Conservation (phyloP, 2,113 vertebrate genomes). For the Pimephales promelas region DNA sequence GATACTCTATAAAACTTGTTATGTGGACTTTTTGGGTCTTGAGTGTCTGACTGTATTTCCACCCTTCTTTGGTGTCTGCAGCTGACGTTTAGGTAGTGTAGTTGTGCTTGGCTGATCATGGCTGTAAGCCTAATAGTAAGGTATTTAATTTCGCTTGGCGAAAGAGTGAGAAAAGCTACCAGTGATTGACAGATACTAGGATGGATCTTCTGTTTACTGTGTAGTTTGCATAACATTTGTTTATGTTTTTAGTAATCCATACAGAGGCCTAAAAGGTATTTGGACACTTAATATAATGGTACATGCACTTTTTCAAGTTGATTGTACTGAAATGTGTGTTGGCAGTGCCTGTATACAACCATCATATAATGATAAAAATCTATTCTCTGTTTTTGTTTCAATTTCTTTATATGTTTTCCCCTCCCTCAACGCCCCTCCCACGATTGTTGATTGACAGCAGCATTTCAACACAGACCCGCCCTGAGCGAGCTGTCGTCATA, state of each 20-base stretch:
- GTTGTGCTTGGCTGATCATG: conserved; percentile 61
- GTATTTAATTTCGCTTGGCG: conserved; percentile 65
- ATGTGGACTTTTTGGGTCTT: conserved; percentile 1
- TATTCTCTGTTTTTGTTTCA: no score
- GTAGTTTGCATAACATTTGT: conserved; percentile 27
- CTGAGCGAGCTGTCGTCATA: no score
- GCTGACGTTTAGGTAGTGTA: not conserved
- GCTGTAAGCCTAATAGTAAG: conserved; percentile 59
- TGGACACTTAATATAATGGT: no score
- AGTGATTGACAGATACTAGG: conserved; percentile 9
- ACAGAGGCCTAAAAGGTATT: not conserved
- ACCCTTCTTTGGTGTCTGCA: not conserved
- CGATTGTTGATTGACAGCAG: no score
- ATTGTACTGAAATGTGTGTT: no score
- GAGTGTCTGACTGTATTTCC: not conserved
- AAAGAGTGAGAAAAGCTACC: conserved; percentile 54
- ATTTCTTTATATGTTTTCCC: no score
- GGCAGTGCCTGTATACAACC: no score
- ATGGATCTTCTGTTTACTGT: conserved; percentile 17
- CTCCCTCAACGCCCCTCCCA: no score
- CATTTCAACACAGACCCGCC: no score
- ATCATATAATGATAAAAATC: no score
- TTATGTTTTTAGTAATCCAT: conserved; percentile 25
- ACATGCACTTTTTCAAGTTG: no score
- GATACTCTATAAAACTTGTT: conserved; percentile 34